Conservation (phyloP, 2,113 vertebrate species). For the Uria lomvia region DNA sequence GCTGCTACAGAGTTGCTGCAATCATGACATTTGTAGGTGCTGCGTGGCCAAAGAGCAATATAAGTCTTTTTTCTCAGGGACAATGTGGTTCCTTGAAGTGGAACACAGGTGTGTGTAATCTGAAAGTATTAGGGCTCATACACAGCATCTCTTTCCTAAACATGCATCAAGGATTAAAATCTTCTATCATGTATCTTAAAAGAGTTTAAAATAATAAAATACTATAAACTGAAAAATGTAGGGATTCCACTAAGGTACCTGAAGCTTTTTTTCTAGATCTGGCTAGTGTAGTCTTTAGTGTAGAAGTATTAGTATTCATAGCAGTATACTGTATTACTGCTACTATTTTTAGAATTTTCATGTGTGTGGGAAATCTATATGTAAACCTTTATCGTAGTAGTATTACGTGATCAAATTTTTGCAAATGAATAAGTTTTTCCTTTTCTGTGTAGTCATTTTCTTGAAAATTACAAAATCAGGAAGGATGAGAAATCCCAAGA, state of each 20-base stretch:
- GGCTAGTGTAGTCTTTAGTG: background rate
- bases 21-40: background rate
- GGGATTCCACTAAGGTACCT: background rate
- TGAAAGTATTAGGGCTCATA: background rate
- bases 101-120: background rate
- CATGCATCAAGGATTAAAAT: background rate
- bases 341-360: background rate
- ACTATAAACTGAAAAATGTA: background rate
- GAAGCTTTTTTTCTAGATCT: background rate
- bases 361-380: background rate
- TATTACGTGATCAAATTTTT: background rate
- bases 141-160: background rate
- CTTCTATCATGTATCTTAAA: background rate
- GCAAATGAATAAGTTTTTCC: background rate
- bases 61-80: background rate
- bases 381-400: background rate
- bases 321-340: background rate
- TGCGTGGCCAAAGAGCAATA: background rate
- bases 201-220: background rate
- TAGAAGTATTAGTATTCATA: background rate
- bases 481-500: background rate
- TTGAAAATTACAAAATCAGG: background rate
- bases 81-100: background rate
- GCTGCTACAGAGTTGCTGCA: background rate
- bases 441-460: background rate